These are phyloP conservation scores for Tuta absoluta DNA, from an alignment of 2,888 invertebrate species.

Conservation along the genomic window DNA sequence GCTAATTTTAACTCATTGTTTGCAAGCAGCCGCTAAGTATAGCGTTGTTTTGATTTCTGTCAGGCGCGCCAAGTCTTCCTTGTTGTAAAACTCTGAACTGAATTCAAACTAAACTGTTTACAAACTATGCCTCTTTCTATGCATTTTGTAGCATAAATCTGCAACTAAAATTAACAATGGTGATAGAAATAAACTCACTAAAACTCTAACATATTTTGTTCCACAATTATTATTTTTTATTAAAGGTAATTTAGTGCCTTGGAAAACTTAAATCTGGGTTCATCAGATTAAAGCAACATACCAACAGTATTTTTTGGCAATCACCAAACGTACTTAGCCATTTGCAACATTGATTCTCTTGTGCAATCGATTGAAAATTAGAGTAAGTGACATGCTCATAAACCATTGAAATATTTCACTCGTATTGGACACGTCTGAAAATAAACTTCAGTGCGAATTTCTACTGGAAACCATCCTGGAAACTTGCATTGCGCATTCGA, in stretches of 20 bases:
- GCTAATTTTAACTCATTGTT: constrained; percentile 9
- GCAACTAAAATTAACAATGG: no score
- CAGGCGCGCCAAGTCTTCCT: constrained; percentile 5
- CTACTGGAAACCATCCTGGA: neutral
- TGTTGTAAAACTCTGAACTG: neutral
- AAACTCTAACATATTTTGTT: no score
- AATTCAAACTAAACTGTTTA: neutral
- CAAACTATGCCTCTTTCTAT: constrained; percentile 1
- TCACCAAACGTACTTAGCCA: neutral
- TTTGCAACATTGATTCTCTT: constrained; percentile 3
- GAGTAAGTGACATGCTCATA: constrained; percentile 1
- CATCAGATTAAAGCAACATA: no score
- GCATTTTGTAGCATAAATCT: neutral
- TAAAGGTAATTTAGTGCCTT: no score
- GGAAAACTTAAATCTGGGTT: no score
- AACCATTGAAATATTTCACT: constrained; percentile 6
- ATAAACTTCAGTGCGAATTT: constrained; percentile 7
- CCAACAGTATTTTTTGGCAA: neutral
- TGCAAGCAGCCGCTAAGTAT: constrained; percentile 3
- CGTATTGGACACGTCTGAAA: neutral
- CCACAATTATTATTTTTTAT: no score
- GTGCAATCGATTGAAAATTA: constrained; percentile 4
- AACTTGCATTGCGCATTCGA: neutral
- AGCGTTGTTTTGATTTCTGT: constrained; percentile 11
- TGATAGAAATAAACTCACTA: no score